Evolutionary conservation across 2,113 vertebrate genomes (phyloP).

Genomic region (Choloepus hoffmanni): DNA sequence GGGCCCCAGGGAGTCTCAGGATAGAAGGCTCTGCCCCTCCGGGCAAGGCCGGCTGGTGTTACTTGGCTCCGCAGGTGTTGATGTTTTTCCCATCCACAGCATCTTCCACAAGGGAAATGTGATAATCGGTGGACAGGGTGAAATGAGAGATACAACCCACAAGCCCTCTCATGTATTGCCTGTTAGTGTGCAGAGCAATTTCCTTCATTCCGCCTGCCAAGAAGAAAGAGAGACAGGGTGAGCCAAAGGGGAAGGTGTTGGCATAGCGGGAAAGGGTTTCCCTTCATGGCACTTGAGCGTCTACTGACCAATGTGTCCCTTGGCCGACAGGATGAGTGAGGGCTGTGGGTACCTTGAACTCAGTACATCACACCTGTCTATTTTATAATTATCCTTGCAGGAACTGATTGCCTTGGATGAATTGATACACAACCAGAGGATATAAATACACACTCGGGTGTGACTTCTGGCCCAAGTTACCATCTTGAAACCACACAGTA

Average conservation of each 20-base stretch:
- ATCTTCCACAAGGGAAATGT: slow-evolving; percentile 95
- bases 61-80: slow-evolving; percentile 94
- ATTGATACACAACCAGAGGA: neutral
- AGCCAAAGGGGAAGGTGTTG: neutral
- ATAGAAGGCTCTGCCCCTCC: slow-evolving; percentile 60
- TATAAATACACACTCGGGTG: neutral
- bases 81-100: slow-evolving; percentile 97
- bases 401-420: neutral
- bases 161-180: slow-evolving; percentile 93
- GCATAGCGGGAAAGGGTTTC: neutral
- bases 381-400: neutral
- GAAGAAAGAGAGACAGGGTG: slow-evolving; percentile 45
- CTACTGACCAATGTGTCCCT: neutral
- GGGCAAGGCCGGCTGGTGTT: slow-evolving; percentile 69
- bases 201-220: slow-evolving; percentile 96
- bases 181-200: slow-evolving; percentile 94
- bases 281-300: neutral
- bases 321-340: neutral
- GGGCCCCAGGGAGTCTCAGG: slow-evolving; percentile 52
- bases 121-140: slow-evolving; percentile 96
- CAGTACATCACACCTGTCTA: neutral
- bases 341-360: neutral
- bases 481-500: neutral
- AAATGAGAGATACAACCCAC: slow-evolving; percentile 98
- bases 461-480: neutral